Evolutionary conservation across 2,888 invertebrate species (phyloP).

Genomic region (Agapetus fuscipes): DNA sequence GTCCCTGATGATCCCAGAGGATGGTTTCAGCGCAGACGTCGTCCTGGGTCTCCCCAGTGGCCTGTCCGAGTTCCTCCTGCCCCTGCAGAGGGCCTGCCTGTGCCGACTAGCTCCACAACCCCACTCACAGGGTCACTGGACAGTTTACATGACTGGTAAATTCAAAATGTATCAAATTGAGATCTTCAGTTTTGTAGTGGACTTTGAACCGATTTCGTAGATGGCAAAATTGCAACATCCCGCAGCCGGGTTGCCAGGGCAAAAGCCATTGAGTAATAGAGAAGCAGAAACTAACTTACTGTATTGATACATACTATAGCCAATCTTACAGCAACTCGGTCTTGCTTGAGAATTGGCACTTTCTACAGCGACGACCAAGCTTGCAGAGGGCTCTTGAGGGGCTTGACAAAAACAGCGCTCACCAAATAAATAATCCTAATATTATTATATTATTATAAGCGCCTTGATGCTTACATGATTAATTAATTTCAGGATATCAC

Average conservation of each 20-base stretch:
- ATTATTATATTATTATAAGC: too few relatives aligned
- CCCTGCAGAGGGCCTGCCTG: constrained; percentile 73
- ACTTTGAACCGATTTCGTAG: not conserved
- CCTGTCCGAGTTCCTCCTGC: constrained; percentile 76
- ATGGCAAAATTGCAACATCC: not conserved
- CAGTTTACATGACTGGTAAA: constrained; percentile 77
- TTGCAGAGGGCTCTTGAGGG: too few relatives aligned
- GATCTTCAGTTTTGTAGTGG: not conserved
- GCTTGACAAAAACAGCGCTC: too few relatives aligned
- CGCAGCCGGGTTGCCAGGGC: too few relatives aligned
- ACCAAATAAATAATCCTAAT: too few relatives aligned
- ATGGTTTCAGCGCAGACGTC: constrained; percentile 96
- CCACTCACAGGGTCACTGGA: constrained; percentile 88
- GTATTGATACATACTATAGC: too few relatives aligned
- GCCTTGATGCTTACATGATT: too few relatives aligned
- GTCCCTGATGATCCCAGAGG: constrained; percentile 89
- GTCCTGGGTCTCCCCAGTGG: constrained; percentile 92
- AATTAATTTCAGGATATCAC: constrained; percentile 38
- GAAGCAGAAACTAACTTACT: too few relatives aligned
- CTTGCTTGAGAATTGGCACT: too few relatives aligned
- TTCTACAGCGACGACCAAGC: too few relatives aligned
- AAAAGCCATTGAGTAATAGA: too few relatives aligned
- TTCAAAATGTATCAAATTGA: constrained; percentile 31
- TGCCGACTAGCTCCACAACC: constrained; percentile 87
- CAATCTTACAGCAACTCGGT: too few relatives aligned